These are phyloP conservation scores for Mesorhabditis spiculigera DNA, from an alignment of 2,888 invertebrate genomes.

Conservation along the genomic window DNA sequence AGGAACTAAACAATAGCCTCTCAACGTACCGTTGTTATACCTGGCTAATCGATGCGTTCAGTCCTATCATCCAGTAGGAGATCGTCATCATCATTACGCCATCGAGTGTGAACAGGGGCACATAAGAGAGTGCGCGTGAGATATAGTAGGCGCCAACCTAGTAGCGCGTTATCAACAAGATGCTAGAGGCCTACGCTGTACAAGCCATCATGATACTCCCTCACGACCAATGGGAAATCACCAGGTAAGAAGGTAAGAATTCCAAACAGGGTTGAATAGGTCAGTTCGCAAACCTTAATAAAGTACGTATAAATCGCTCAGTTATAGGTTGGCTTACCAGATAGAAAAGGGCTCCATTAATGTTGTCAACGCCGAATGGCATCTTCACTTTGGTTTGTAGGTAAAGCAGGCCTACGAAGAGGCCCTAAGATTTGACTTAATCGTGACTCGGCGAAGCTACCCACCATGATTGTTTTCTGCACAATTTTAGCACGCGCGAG, in stretches of 20 bases:
- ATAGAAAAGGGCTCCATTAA: slow-evolving; percentile 85
- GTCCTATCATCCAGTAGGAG: slow-evolving; percentile 82
- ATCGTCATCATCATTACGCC: slow-evolving; percentile 79
- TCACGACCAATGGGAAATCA: slow-evolving; percentile 81
- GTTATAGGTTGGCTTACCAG: slow-evolving; percentile 65
- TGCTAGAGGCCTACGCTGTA: slow-evolving; percentile 67
- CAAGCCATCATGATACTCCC: slow-evolving; percentile 86
- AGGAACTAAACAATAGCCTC: slow-evolving; percentile 14
- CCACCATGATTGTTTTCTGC: slow-evolving; percentile 50
- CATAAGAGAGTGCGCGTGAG: slow-evolving; percentile 49
- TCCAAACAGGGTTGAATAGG: slow-evolving; percentile 86
- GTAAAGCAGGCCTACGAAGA: slow-evolving; percentile 80
- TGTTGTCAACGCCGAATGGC: slow-evolving; percentile 86
- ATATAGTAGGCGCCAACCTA: slow-evolving; percentile 43
- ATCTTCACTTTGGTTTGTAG: slow-evolving; percentile 24
- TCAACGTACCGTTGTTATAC: not conserved
- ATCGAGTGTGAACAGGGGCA: slow-evolving; percentile 64
- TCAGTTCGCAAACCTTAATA: slow-evolving; percentile 36
- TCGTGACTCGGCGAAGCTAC: not conserved
- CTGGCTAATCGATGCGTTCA: slow-evolving; percentile 29
- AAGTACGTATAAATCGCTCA: not conserved
- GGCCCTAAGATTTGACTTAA: slow-evolving; percentile 22
- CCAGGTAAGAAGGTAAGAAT: slow-evolving; percentile 83
- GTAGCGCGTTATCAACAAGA: not conserved
- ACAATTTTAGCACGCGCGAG: slow-evolving; percentile 51